Base-by-base conservation (phyloP, 2,888 invertebrate genomes). In the Corbicula japonica region DNA sequence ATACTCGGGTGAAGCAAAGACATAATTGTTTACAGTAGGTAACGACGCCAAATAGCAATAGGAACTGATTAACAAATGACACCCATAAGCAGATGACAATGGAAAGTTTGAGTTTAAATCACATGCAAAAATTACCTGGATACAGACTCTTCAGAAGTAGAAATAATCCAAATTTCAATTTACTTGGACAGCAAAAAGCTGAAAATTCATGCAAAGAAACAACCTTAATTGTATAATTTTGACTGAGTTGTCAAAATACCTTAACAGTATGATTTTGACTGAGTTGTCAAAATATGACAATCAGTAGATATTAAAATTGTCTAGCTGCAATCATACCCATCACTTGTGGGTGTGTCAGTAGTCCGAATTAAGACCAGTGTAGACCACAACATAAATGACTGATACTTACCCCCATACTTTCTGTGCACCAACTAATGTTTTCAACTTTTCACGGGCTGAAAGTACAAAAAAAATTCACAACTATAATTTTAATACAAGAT, bases 351-450 rank as follows among this genome's bases (percentile, higher is more conserved):
- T 6, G 21, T 48, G 6, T 48, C 6, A 18, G 6, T n/a, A 18
- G 12, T 18, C 10, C 6, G 6, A 38, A 38, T 38, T 38, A 8
- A 38, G 18, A 12, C 18, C 18, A 38, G 8, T 12, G 8, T 8
- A 38, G 18, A 12, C 10, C 41, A 6, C n/a, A 52, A 52, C 15
- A 3, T 15, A 23, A 12, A 32, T 18, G 23, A 48, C 18, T n/a
- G 6, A 32, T 32, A 62, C 83, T 81, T 81, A 88, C 88, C 85
- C 83, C 81, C 84, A 86, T 28, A 77, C 63, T 48, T 61, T 74
- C 18, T 84, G 76, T 34, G 84, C 85, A 44, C 87, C 89, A 46
- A 89, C 87, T 65, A 88, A 75, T 48, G 85, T 74, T 74, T 86
- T 80, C 34, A 89, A 74, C 32, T 65, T 69, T 65, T 80, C 70